phyloP scores from a whole-genome alignment of 2,113 vertebrate species.

The Holacanthus passer region DNA sequence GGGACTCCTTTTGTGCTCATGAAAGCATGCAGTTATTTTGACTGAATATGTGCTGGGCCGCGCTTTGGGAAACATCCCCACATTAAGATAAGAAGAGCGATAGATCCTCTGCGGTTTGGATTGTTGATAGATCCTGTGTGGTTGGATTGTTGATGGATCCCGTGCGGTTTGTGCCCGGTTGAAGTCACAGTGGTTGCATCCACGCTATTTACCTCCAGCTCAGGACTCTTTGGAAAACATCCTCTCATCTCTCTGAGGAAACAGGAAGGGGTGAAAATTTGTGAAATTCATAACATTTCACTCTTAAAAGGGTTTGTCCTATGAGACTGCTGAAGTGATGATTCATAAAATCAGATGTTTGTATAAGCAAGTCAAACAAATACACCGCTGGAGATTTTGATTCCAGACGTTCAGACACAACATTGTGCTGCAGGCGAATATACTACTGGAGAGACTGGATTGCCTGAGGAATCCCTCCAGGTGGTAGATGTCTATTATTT shows the following conservation, averaged over 20 bases:
- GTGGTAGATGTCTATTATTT: too few relatives aligned
- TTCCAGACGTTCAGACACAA: too few relatives aligned
- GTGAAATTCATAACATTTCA: conserved; percentile 32
- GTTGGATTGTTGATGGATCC: conserved; percentile 47
- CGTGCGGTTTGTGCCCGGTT: conserved; percentile 48
- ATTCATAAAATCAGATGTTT: not conserved
- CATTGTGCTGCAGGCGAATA: too few relatives aligned
- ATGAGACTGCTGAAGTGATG: not conserved
- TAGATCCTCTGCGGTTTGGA: conserved; percentile 27
- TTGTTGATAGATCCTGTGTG: conserved; percentile 34
- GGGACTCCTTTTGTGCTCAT: conserved; percentile 44
- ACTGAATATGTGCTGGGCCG: conserved; percentile 38
- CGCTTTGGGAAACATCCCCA: conserved; percentile 56
- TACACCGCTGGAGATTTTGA: too few relatives aligned
- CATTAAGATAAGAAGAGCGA: conserved; percentile 55
- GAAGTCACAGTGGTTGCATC: conserved; percentile 70
- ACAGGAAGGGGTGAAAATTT: conserved; percentile 55
- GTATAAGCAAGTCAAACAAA: not conserved
- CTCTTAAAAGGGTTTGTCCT: not conserved
- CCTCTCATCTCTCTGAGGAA: conserved; percentile 33
- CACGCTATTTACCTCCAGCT: conserved; percentile 56
- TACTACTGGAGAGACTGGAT: not conserved
- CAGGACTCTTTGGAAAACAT: conserved; percentile 54
- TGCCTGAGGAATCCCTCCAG: not conserved
- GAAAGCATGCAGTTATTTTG: conserved; percentile 66